Base-by-base conservation (phyloP, 2,113 vertebrate genomes). In the Ciconia stormi region DNA sequence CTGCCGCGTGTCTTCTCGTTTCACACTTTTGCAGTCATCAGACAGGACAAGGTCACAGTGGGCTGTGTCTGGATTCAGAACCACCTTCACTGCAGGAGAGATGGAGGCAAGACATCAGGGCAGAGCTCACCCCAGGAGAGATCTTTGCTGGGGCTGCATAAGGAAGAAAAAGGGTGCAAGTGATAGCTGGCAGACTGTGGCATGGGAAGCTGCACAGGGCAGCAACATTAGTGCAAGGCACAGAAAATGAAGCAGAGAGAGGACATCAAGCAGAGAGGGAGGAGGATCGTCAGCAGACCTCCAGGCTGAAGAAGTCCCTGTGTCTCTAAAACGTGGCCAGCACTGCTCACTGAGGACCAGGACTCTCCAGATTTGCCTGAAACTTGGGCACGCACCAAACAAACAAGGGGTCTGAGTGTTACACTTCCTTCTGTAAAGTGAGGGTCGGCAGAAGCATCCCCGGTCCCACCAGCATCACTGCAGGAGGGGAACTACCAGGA, bases 51-150 rank as follows among this genome's bases (percentile, higher is more conserved):
- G 73, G 44, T 78, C 40, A 1, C 82, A 47, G 55, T 84, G 88
- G 44, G 88, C 69, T 32, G 77, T 95, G 53, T 84, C 53, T 34
- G 94, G 44, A 42, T 90, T 81, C 88, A 93, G 93, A 63, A 91
- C 8, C 67, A 91, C 44, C 1, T 22, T 32, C 63, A 4, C 90
- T 89, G 77, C 44, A 76, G 62, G 67, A 63, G 42, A 80, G 62
- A 72, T 6, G 42, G 56, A 72, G 62, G 6, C 38, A 81, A 32
- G 14, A 38, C 10, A 3, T n/a, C 14, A 76, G 61, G 85, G 46
- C 65, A 74, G 34, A 86, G 38, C 58, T 94, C 52, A 7, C 9
- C 42, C 32, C 25, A 32, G 63, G 17, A 30, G 27, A 63, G n/a
- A 20, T 16, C 47, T 72, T 42, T 32, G 13, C 53, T 56, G 56